Evolutionary conservation across 2,888 invertebrate species (phyloP), one percentile per base, ranked within the genome.

Genomic region (Andrena marginata): DNA sequence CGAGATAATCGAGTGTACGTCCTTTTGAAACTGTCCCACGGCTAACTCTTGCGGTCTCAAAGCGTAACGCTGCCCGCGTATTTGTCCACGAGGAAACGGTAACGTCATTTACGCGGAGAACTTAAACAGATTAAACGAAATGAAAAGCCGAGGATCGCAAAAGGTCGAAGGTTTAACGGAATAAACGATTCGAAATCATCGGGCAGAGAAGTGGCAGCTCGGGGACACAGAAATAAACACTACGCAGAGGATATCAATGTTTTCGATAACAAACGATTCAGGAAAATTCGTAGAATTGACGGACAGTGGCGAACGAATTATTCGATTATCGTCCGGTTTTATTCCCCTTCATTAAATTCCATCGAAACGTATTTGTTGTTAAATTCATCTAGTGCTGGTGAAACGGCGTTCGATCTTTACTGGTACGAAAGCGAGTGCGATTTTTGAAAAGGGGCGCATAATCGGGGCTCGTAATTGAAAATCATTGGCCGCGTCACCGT

Each of bases 21-120:
- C 62, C 56, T 95, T 95, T 10, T 94, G 94, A 31, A 95, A 89
- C 87, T 93, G 89, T 31, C 92, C 91, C 77, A 91, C 78, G 85
- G 59, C 72, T 69, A 70, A 74, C 69, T 56, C 72, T 48, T 71
- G 65, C 65, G n/a, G 73, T 76, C 42, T 42, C 63, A 64, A 77
- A 72, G 65, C 35, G 42, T 48, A 51, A 62, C 51, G 16, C 10
- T n/a, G 13, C 2, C 16, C 29, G 23, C 23, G 6, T 23, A 13
- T 33, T 67, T 62, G n/a, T n/a, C 42, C 13, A 6, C n/a, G 31
- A 33, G 20, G 35, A 26, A 29, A n/a, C 13, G 49, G 6, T 62
- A 62, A 51, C 68, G 29, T 48, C 49, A 26, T 31, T 16, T 23
- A 1, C 10, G 29, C 20, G 56, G 10, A 31, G n/a, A 67, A 20